Percentiles rank a stretch among this genome's conserved stretches.
These are phyloP conservation scores for Calypte anna DNA, from an alignment of 2,113 vertebrate species.

Conservation along the genomic window DNA sequence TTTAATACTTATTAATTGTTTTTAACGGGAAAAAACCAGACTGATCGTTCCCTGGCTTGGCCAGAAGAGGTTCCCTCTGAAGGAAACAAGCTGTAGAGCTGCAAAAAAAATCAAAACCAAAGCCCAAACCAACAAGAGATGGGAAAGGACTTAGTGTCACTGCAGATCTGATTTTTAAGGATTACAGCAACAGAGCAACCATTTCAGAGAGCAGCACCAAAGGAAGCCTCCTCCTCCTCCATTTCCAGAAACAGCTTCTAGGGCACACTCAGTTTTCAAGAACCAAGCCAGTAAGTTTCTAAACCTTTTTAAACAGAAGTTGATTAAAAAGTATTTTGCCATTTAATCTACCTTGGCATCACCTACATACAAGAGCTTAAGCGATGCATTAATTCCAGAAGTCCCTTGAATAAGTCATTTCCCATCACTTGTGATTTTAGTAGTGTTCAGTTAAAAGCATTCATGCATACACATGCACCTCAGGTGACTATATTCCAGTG, in stretches of 20 bases:
- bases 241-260: background rate
- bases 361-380: background rate
- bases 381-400: background rate
- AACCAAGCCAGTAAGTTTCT: background rate
- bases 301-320: background rate
- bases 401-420: background rate
- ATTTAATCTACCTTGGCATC: background rate
- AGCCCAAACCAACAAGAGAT: too few species aligned
- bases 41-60: background rate
- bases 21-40: background rate
- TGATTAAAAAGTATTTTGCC: background rate
- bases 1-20: background rate
- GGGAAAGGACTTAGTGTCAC: background rate
- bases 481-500: background rate
- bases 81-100: background rate
- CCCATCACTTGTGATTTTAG: background rate
- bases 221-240: background rate
- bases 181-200: background rate
- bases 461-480: too few species aligned
- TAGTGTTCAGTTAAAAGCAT: rapidly evolving
- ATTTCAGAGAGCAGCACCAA: background rate
- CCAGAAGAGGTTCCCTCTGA: background rate
- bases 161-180: background rate
- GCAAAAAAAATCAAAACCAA: background rate
- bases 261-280: background rate